Conservation (phyloP, 2,888 invertebrate species). For the Eristalis intricaria region DNA sequence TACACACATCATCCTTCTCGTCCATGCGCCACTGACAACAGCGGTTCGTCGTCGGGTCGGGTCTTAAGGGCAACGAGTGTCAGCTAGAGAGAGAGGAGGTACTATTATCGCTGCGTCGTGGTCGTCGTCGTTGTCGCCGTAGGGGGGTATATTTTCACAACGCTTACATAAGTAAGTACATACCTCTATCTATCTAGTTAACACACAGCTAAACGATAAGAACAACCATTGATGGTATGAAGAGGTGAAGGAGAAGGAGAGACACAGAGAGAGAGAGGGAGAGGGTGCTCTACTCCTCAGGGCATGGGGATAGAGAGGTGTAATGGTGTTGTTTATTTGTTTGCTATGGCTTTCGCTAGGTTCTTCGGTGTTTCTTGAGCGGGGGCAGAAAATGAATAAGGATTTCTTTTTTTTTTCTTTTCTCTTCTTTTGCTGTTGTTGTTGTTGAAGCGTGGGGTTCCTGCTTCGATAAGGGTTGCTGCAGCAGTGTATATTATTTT, state of each 20-base stretch:
- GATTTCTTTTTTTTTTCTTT: no score
- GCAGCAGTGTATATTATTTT: slow-evolving; percentile 8
- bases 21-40: neutral
- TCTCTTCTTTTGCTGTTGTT: no score
- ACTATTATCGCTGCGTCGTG: neutral
- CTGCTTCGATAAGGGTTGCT: slow-evolving; percentile 9
- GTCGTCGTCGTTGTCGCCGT: neutral
- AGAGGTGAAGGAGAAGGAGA: neutral
- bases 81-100: neutral
- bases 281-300: neutral
- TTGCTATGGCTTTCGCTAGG: slow-evolving; percentile 17
- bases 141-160: slow-evolving; percentile 7
- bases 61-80: neutral
- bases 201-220: slow-evolving; percentile 6
- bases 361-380: neutral
- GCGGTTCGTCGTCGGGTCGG: neutral
- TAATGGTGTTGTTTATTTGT: slow-evolving; percentile 46
- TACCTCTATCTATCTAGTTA: slow-evolving; percentile 1
- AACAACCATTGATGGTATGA: neutral
- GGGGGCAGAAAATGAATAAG: no score
- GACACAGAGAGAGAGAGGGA: neutral
- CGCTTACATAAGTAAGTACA: slow-evolving; percentile 18
- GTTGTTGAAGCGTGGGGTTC: neutral
- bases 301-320: slow-evolving; percentile 22
- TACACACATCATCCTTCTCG: neutral